Evolutionary conservation across 2,888 invertebrate genomes (phyloP).

Genomic region (Lapara coniferarum): DNA sequence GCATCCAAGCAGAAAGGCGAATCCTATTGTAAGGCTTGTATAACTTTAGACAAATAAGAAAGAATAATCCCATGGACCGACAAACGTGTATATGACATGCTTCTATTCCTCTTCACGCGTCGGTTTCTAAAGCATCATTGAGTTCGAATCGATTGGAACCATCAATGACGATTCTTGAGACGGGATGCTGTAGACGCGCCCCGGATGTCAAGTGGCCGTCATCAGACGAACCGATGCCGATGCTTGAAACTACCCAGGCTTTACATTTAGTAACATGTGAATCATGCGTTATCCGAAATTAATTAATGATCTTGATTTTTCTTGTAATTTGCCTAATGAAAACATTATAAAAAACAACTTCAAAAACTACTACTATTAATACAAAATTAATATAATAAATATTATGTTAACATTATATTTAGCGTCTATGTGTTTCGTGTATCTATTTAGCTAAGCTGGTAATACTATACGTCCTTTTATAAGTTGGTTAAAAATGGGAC

Average conservation of each 20-base stretch:
- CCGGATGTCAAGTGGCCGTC: slow-evolving; percentile 11
- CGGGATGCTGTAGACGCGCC: neutral
- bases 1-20: too few species aligned
- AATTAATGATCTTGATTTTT: too few species aligned
- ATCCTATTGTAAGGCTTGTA: too few species aligned
- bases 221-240: slow-evolving; percentile 2
- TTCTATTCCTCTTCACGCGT: neutral
- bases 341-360: too few species aligned
- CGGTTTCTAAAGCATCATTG: neutral
- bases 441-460: too few species aligned
- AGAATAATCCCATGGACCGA: slow-evolving; percentile 20
- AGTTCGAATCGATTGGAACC: neutral
- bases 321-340: too few species aligned
- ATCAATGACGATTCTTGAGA: neutral
- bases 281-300: neutral
- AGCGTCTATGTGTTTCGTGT: too few species aligned
- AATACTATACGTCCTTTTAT: too few species aligned
- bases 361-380: too few species aligned
- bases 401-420: neutral
- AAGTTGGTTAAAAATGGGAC: too few species aligned
- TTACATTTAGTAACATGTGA: neutral
- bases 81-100: too few species aligned
- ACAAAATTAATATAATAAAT: too few species aligned
- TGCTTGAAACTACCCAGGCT: neutral
- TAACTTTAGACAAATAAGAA: neutral